phyloP scores from a whole-genome alignment of 2,888 invertebrate genomes.

The Rhopalosiphum nymphaeae region DNA sequence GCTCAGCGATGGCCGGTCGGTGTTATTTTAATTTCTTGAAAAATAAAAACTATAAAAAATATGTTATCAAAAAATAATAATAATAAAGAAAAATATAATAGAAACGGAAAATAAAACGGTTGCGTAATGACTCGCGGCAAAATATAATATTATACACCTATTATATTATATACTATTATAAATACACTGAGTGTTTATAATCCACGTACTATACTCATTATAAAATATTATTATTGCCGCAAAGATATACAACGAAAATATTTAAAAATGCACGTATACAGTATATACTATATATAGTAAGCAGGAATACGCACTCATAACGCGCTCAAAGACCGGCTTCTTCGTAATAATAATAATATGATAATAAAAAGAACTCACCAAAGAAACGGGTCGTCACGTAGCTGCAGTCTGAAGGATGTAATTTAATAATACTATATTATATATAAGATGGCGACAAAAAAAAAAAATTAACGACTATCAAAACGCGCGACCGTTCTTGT shows the following conservation, averaged over 20 bases:
- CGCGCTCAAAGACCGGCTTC: not conserved
- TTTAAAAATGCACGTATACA: conserved; percentile 3
- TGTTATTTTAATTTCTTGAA: not conserved
- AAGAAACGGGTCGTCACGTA: conserved; percentile 31
- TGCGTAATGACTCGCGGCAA: not conserved
- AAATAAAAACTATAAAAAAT: not conserved
- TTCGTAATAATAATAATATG: conserved; percentile 1
- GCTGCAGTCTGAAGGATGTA: conserved; percentile 20
- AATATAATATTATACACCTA: not conserved
- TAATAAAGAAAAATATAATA: not conserved
- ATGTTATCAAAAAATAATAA: not conserved
- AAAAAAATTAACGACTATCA: conserved; percentile 27
- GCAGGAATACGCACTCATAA: conserved; percentile 1
- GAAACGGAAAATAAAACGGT: not conserved
- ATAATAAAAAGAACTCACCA: conserved; percentile 40
- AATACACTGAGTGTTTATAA: not conserved
- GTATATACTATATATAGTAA: not conserved
- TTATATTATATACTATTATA: not conserved
- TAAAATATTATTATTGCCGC: not conserved
- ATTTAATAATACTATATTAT: conserved; percentile 28
- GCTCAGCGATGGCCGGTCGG: not conserved
- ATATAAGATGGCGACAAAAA: conserved; percentile 14
- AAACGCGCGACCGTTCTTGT: conserved; percentile 2
- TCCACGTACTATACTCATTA: not conserved
- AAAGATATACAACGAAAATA: not conserved